Percentiles rank a stretch among this genome's conserved stretches.
phyloP scores from a whole-genome alignment of 2,888 invertebrate genomes.

The Megalurothrips usitatus region DNA sequence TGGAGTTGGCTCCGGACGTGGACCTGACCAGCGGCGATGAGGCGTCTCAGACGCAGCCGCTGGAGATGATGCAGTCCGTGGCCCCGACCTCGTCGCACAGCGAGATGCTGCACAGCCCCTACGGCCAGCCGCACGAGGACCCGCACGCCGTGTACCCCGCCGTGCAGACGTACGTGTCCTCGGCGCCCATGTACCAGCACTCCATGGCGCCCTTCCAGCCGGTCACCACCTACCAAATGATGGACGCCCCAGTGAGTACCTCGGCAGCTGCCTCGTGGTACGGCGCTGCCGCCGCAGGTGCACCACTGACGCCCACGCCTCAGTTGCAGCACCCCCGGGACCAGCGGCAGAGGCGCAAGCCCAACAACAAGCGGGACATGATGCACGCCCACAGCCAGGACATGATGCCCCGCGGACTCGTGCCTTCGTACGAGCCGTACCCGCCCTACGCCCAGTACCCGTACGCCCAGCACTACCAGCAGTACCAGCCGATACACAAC shows the following conservation, averaged over 20 bases:
- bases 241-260: neutral
- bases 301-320: too few species aligned
- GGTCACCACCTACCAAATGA: neutral
- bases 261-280: too few species aligned
- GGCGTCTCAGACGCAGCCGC: neutral
- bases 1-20: neutral
- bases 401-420: neutral
- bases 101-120: neutral
- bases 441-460: neutral
- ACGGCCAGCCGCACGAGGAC: neutral
- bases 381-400: constrained; percentile 9
- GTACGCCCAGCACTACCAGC: neutral
- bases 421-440: neutral
- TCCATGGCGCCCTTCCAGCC: neutral
- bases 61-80: neutral
- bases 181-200: neutral
- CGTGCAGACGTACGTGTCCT: neutral
- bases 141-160: neutral
- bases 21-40: neutral
- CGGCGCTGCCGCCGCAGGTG: too few species aligned
- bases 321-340: neutral
- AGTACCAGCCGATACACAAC: neutral
- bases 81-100: neutral
- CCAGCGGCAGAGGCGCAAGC: neutral
- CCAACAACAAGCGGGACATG: neutral